phyloP scores from a whole-genome alignment of 2,888 invertebrate species.

The Lagria hirta region DNA sequence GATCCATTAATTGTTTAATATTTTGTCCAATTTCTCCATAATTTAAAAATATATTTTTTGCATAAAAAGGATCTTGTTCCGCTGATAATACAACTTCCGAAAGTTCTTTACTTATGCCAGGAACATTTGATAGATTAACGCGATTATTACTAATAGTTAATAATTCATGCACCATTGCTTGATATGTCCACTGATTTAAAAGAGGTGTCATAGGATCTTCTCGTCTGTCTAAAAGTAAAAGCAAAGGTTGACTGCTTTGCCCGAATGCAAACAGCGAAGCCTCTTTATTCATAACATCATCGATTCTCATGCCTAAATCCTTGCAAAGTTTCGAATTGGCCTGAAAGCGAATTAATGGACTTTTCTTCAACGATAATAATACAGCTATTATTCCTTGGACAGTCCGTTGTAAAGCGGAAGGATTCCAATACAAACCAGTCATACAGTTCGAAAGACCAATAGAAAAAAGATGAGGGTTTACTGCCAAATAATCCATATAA shows the following conservation, averaged over 20 bases:
- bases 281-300: conserved; percentile 85
- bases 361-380: conserved; percentile 85
- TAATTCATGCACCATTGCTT: conserved; percentile 99
- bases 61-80: conserved; percentile 97
- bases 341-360: conserved; percentile 87
- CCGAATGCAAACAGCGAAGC: conserved; percentile 84
- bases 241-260: conserved; percentile 72
- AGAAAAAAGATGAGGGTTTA: conserved; percentile 90
- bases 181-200: conserved; percentile 98
- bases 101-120: conserved; percentile 85
- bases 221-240: conserved; percentile 88
- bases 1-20: conserved; percentile 95
- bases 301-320: conserved; percentile 80
- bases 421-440: conserved; percentile 68
- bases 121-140: conserved; percentile 82
- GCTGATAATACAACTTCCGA: conserved; percentile 91
- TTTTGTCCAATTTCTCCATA: conserved; percentile 99
- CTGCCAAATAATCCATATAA: conserved; percentile 93
- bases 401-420: conserved; percentile 73
- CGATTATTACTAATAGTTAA: conserved; percentile 91
- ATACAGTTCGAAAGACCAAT: conserved; percentile 73
- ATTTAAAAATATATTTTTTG: conserved; percentile 90
- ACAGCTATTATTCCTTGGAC: conserved; percentile 85
- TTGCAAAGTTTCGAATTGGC: conserved; percentile 83
- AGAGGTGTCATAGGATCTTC: conserved; percentile 96